Evolutionary conservation across 2,797 vertebrate genomes (phyloP).

Genomic region (Sphenopsis melanotis): DNA sequence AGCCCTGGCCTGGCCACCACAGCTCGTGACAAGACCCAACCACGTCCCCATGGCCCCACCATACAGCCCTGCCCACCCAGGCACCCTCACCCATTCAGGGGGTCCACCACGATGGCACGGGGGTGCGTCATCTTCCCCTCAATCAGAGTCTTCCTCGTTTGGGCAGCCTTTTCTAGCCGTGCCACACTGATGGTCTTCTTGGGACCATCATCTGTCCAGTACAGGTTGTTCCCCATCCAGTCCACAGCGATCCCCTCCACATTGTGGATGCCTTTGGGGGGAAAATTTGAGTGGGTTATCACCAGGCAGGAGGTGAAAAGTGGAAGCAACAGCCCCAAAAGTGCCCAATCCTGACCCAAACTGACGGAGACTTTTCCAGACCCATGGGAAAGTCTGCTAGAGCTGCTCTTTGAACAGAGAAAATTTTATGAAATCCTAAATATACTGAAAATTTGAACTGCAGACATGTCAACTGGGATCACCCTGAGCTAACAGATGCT

Average conservation of each 20-base stretch:
- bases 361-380: rapidly evolving
- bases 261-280: constrained; percentile 87
- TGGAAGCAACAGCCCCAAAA: background rate
- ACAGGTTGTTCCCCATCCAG: constrained; percentile 98
- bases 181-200: constrained; percentile 97
- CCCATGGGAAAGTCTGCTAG: too few relatives aligned
- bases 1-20: background rate
- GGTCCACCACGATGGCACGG: constrained; percentile 94
- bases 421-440: background rate
- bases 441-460: background rate
- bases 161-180: constrained; percentile 92
- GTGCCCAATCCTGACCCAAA: rapidly evolving
- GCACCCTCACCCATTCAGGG: constrained; percentile 90
- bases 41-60: rapidly evolving
- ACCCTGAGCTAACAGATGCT: background rate
- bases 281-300: rapidly evolving
- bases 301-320: rapidly evolving
- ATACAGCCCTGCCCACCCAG: background rate
- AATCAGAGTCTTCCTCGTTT: constrained; percentile 91
- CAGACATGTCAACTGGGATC: background rate
- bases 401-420: background rate
- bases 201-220: constrained; percentile 96
- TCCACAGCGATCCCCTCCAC: constrained; percentile 96
- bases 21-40: background rate
- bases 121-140: constrained; percentile 98